phyloP scores from a whole-genome alignment of 2,797 vertebrate genomes.

The Poeciliopsis paucimaculata region DNA sequence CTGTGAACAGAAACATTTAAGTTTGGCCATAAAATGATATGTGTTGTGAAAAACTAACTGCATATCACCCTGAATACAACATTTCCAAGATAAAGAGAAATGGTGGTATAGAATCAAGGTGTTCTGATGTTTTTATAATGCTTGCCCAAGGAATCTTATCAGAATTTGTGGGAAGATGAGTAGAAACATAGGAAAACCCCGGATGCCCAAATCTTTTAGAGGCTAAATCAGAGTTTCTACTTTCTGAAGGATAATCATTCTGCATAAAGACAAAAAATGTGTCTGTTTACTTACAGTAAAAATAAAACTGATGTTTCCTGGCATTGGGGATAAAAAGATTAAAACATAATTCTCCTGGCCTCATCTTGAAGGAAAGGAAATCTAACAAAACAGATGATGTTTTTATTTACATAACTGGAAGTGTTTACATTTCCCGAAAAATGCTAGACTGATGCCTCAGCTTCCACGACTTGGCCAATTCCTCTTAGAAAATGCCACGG shows the following conservation, averaged over 20 bases:
- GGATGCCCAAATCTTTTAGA: too few relatives aligned
- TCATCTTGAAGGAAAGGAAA: neutral
- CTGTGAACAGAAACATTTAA: neutral
- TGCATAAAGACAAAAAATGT: neutral
- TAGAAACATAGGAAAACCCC: too few relatives aligned
- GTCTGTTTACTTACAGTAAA: neutral
- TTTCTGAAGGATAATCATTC: too few relatives aligned
- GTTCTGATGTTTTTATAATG: too few relatives aligned
- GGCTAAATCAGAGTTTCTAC: too few relatives aligned
- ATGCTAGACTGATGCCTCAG: constrained; percentile 14
- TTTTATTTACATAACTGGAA: constrained; percentile 29
- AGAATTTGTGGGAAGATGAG: too few relatives aligned
- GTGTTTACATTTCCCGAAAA: constrained; percentile 16
- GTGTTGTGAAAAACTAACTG: too few relatives aligned
- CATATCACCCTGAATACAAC: too few relatives aligned
- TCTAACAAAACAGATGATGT: constrained; percentile 1
- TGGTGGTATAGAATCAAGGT: too few relatives aligned
- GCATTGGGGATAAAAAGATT: neutral
- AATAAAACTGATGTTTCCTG: neutral
- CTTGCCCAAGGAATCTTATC: too few relatives aligned
- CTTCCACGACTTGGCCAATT: constrained; percentile 15
- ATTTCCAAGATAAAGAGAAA: too few relatives aligned
- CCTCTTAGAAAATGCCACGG: constrained; percentile 24
- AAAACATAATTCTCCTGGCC: neutral
- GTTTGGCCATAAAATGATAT: neutral